Percentiles rank a stretch among this genome's conserved stretches.
These are phyloP conservation scores for Megalonaias nervosa DNA, from an alignment of 1,140 invertebrate species.

Conservation along the genomic window DNA sequence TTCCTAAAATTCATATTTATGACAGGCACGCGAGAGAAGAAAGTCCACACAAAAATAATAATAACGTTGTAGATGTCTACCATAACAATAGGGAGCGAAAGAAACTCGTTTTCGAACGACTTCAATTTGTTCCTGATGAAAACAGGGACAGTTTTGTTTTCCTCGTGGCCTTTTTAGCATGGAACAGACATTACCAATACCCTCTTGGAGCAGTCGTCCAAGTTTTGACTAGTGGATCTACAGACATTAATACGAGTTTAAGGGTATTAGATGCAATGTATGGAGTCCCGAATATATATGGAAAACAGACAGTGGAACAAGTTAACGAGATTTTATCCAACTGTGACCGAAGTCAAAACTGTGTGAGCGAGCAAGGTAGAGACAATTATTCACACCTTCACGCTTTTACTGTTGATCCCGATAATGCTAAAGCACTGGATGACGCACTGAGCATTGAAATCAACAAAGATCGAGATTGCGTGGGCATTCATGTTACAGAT, in stretches of 20 bases:
- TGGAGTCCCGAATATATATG: slow-evolving; percentile 19
- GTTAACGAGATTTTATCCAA: slow-evolving; percentile 18
- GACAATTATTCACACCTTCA: slow-evolving; percentile 76
- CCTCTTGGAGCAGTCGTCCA: slow-evolving; percentile 30
- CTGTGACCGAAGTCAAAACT: not conserved
- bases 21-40: slow-evolving; percentile 26
- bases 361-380: slow-evolving; percentile 58
- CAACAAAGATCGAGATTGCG: slow-evolving; percentile 23
- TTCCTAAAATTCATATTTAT: slow-evolving; percentile 54
- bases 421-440: slow-evolving; percentile 98
- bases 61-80: slow-evolving; percentile 37
- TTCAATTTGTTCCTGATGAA: not conserved
- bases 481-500: slow-evolving; percentile 68
- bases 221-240: slow-evolving; percentile 8
- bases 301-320: slow-evolving; percentile 13
- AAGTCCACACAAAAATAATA: not conserved
- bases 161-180: slow-evolving; percentile 27
- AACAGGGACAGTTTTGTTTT: slow-evolving; percentile 1
- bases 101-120: slow-evolving; percentile 8
- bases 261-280: slow-evolving; percentile 15
- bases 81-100: slow-evolving; percentile 7
- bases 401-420: slow-evolving; percentile 94
- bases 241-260: slow-evolving; percentile 7
- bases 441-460: slow-evolving; percentile 89
- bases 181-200: slow-evolving; percentile 29